Base-by-base conservation (phyloP, 2,888 invertebrate genomes). In the Apoda limacodes region DNA sequence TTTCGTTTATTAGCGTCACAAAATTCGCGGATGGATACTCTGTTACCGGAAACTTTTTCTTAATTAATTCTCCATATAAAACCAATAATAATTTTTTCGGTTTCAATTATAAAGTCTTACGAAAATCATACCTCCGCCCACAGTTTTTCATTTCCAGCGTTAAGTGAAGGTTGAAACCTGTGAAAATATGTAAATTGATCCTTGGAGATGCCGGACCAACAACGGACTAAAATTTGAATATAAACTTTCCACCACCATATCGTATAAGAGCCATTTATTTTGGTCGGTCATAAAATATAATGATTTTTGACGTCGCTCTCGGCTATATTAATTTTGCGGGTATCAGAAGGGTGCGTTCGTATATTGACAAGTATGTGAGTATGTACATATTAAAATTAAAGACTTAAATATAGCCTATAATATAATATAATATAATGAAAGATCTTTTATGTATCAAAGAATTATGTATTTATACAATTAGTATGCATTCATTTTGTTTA, bases 181-280 rank as follows among this genome's bases (percentile, higher is more conserved):
- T 68, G 72, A 75, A 75, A 72, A 76, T 78, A 80, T 80, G 78
- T 71, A 80, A 78, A 80, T 80, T 72, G 78, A 74, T 74, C 76
- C 78, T 75, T 60, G 55, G 78, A 80, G 78, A 75, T 72, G 71
- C 57, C 66, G 74, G 75, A 69, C 72, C 61, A 65, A 55, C 68
- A 62, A 64, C 70, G 63, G 64, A 61, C 59, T 63, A 58, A 68
- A 74, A 78, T 80, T 78, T 78, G 75, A 80, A 80, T 78, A 74
- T 74, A 78, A 78, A 78, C 74, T 76, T 76, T 66, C 63, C 60
- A 52, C 56, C 55, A 55, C 56, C 46, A 56, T n/a, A n/a, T 60
- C 66, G 64, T 74, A 69, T 71, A 75, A 68, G 75, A 70, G 68
- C 60, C 78, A 78, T 76, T 78, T 76, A 75, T 74, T 80, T 69